Evolutionary conservation across 37 sponge, comb jelly and placozoan genomes (phyloP), one percentile per base, ranked within the genome.

Genomic region (Beroe ovata): DNA sequence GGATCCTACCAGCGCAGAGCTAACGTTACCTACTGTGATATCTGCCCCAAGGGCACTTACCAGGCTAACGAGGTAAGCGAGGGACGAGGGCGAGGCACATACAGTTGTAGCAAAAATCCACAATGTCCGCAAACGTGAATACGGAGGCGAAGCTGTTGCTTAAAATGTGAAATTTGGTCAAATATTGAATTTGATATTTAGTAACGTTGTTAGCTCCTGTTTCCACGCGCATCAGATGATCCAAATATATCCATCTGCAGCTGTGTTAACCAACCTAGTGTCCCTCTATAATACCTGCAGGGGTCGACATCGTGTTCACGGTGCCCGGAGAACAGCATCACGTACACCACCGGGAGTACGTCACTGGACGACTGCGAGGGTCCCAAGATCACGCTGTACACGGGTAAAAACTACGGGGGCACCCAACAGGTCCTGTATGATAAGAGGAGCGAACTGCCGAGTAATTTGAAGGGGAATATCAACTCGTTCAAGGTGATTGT

Each of bases 291-390:
- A n/a, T n/a, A n/a, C n/a, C n/a, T n/a, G 11, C 54, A 47, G 54
- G 38, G 84, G 23, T 77, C 84, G 4, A n/a, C 38, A 20, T 77
- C 84, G 2, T 77, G 84, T 40, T 8, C n/a, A 1, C 42, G 38
- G 54, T 77, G 84, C 41, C 84, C 84, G 0, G 54, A 77, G 23
- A 77, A 77, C 54, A 39, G 54, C 84, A 42, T 77, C 28, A 77
- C 84, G 25, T 77, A 77, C 54, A 42, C 84, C 25, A 29, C 26
- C 8, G 47, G 47, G n/a, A 35, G 38, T 25, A n/a, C 47, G 29
- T 30, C 25, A 18, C 54, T 42, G n/a, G 22, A 8, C 1, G 84
- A 77, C 54, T 77, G 84, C 33, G 84, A 77, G 47, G 84, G 84
- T 1, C 84, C 84, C n/a, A 35, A 39, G 33, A 77, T 77, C 4